phyloP scores from a whole-genome alignment of 2,888 invertebrate species.

The Polydrusus pterygomalis region DNA sequence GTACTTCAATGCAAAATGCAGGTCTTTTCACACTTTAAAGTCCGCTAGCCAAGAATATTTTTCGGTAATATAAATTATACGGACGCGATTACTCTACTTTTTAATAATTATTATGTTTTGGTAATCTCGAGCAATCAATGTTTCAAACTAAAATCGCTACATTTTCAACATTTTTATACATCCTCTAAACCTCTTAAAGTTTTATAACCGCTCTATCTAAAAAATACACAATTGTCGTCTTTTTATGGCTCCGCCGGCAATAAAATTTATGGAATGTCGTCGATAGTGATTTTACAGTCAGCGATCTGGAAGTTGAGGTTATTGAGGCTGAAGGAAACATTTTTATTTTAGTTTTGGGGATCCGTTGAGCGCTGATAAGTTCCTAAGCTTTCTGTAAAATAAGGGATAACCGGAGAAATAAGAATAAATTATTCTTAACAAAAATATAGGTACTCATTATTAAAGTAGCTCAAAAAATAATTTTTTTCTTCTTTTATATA shows the following conservation, averaged over 20 bases:
- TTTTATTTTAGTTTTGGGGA: slow-evolving; percentile 47
- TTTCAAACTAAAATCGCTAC: no score
- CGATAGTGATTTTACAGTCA: slow-evolving; percentile 52
- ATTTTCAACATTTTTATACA: not conserved
- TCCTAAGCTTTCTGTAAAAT: slow-evolving; percentile 13
- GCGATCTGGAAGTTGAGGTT: slow-evolving; percentile 37
- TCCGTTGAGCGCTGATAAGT: slow-evolving; percentile 11
- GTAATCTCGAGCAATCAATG: no score
- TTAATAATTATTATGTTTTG: no score
- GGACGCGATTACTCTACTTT: no score
- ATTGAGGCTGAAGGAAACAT: slow-evolving; percentile 41
- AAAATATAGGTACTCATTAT: no score
- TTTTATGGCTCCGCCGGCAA: slow-evolving; percentile 44
- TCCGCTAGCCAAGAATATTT: no score
- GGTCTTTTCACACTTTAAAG: no score
- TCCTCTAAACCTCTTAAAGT: slow-evolving; percentile 2
- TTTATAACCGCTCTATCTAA: slow-evolving; percentile 12
- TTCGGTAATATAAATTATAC: no score
- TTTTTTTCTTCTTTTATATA: no score
- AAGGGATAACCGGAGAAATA: not conserved
- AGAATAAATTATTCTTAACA: not conserved
- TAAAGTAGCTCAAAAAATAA: no score
- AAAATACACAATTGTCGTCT: slow-evolving; percentile 47
- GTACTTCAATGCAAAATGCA: no score
- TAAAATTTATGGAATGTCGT: slow-evolving; percentile 48